Base-by-base conservation (phyloP, 1,140 invertebrate species). In the Bombus vancouverensis region DNA sequence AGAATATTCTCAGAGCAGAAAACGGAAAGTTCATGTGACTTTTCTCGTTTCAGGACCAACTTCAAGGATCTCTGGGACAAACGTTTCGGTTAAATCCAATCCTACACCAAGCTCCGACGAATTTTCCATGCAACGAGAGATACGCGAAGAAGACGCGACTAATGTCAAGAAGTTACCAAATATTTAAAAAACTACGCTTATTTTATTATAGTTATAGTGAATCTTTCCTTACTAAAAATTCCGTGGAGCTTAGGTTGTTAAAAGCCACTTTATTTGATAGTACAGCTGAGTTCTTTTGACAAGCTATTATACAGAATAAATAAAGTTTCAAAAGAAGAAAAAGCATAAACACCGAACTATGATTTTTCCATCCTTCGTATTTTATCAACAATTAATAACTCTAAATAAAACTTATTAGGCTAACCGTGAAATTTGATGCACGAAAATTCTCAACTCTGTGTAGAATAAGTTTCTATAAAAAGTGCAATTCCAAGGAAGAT, bases 1-100 rank as follows among this genome's bases (percentile, higher is more conserved):
- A 37, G 28, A 32, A 47, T 22, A n/a, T 18, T 22, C 15, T 32
- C 12, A 47, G 0, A 12, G 4, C 13, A 15, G 9, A 47, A 32
- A 15, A 10, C 12, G 13, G 4, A 4, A 9, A 8, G n/a, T 22
- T 74, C 32, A 12, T 37, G 5, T 0, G 34, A 39, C 75, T 42
- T 0, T 37, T 44, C 25, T 66, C 12, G 3, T 65, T 68, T 5
- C 68, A 90, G 86, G 68, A 83, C 84, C 1, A 87, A 3, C 10
- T 83, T 90, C 71, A 66, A 47, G 53, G 66, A 85, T 0, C 75
- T 91, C 18, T 88, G 88, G 90, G 68, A 90, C n/a, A 79, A 85
- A 77, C 84, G 88, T 34, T 89, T 91, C 42, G 83, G 83, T 18
- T 65, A 57, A 75, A 71, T 62, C 18, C 57, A 0, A 44, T 39